Evolutionary conservation across 2,888 invertebrate species (phyloP), one percentile per base, ranked within the genome.

Genomic region (Patella pellucida): DNA sequence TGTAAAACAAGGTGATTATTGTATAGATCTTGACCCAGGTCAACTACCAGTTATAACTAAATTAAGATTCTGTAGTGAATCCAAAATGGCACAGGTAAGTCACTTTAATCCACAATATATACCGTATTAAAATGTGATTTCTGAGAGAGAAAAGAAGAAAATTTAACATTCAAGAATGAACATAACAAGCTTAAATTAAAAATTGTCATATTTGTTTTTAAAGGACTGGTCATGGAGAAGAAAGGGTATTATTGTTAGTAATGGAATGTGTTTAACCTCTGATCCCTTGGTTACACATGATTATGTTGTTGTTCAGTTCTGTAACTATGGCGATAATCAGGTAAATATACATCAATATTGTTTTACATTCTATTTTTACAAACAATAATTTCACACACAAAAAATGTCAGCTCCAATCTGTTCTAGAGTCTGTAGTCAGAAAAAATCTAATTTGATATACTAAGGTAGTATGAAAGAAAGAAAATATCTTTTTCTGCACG

Each of bases 191-290:
- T n/a, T 4, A 51, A 50, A 51, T 67, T 14, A 67, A 41, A 14
- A 73, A 12, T 14, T 16, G 16, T 2, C 14, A 15, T 41, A 62
- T 4, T 50, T 41, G 41, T 71, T 76, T 14, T 81, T 56, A 76
- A 73, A n/a, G 87, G 85, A 85, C 71, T 85, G 86, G 86, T 85
- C 85, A 50, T 83, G 84, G 82, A 82, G 85, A 78, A 82, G 82
- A 77, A 81, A 81, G 78, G 86, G 88, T 72, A 79, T 82, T 74
- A 85, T 88, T 72, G 84, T 83, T 52, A 85, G 81, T 76, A 85
- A 83, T 72, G 85, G 85, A 5, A 85, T 86, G 84, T 85, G 86
- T 82, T 77, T 85, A 41, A 83, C 85, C 5, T 82, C 85, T 51
- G 84, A 85, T 68, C 76, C 81, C 9, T 71, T 79, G 31, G 84